Evolutionary conservation across 2,797 vertebrate genomes (phyloP), one percentile per base, ranked within the genome.

Genomic region (Lutra lutra): DNA sequence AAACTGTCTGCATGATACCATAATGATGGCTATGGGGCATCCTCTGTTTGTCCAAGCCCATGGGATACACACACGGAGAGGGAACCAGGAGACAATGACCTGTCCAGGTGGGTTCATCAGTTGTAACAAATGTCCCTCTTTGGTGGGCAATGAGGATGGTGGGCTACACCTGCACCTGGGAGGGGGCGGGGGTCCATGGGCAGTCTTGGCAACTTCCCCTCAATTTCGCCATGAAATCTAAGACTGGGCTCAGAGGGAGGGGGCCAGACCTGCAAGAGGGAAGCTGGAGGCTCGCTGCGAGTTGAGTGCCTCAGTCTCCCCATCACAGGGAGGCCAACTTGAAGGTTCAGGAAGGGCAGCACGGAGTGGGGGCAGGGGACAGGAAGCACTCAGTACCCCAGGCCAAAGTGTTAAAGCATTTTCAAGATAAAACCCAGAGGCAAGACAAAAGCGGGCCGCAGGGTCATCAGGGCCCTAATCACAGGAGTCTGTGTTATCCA

Each of bases 161-260:
- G 5, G 15, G 6, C n/a, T 29, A 84, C 18, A 62, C 38, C 38
- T n/a, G 18, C 0, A 8, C 4, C 4, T 18, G 9, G 0, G 12
- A 17, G 10, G 13, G 32, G 9, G 1, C 0, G 0, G 1, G 29
- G 7, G 20, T 27, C 38, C 1, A 20, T 10, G 21, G 38, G n/a
- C 23, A 48, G 79, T 29, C n/a, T 73, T 23, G 10, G 15, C 27
- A 11, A 4, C 35, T 86, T 73, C 90, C n/a, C 51, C 25, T 96
- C 70, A 38, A 13, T 64, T 46, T 83, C 58, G 10, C 66, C 68
- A 35, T 51, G n/a, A 89, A 56, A 48, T 18, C 84, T 48, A 56
- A 77, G 89, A 58, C 20, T 17, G 17, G 56, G 85, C 40, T 82
- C 21, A 72, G 89, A 70, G 38, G 3, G 32, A 56, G 13, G 46